These are phyloP conservation scores for Coenonympha glycerion DNA, from an alignment of 2,888 invertebrate genomes.

Conservation along the genomic window DNA sequence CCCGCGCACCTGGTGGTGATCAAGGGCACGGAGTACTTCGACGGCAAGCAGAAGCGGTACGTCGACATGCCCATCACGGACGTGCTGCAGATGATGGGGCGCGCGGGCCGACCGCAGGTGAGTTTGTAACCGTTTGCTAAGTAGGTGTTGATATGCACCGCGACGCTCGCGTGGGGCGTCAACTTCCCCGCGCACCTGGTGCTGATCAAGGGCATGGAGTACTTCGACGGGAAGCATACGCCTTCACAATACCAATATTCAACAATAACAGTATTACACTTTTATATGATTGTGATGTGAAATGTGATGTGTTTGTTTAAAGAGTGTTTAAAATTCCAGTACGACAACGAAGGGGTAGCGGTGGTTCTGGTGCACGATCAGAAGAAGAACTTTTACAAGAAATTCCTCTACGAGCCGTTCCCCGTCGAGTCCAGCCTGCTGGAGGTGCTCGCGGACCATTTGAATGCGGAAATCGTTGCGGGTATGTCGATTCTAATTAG, in stretches of 20 bases:
- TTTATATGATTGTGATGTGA: no score
- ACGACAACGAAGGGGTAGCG: constrained; percentile 92
- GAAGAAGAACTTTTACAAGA: constrained; percentile 99
- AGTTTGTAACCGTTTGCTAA: not conserved
- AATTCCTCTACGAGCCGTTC: constrained; percentile 99
- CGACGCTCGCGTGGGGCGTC: constrained; percentile 99
- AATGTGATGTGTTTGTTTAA: not conserved
- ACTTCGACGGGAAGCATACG: constrained; percentile 98
- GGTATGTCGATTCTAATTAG: constrained; percentile 39
- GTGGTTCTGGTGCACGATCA: constrained; percentile 94
- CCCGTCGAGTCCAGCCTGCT: constrained; percentile 98
- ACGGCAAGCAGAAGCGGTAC: constrained; percentile 96
- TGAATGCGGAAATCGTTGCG: constrained; percentile 97
- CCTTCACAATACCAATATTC: no score
- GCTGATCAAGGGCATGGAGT: constrained; percentile 99
- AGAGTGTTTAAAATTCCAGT: constrained; percentile 69
- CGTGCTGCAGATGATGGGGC: constrained; percentile 99
- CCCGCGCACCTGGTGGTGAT: constrained; percentile 99
- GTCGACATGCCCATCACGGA: constrained; percentile 99
- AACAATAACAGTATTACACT: no score
- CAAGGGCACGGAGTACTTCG: constrained; percentile 99
- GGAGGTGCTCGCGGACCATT: constrained; percentile 93
- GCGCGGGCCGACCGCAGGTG: constrained; percentile 93
- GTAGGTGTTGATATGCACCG: constrained; percentile 90
- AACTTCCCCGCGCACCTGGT: constrained; percentile 99